phyloP scores from a whole-genome alignment of 2,113 vertebrate species.

The Oreamnos americanus region DNA sequence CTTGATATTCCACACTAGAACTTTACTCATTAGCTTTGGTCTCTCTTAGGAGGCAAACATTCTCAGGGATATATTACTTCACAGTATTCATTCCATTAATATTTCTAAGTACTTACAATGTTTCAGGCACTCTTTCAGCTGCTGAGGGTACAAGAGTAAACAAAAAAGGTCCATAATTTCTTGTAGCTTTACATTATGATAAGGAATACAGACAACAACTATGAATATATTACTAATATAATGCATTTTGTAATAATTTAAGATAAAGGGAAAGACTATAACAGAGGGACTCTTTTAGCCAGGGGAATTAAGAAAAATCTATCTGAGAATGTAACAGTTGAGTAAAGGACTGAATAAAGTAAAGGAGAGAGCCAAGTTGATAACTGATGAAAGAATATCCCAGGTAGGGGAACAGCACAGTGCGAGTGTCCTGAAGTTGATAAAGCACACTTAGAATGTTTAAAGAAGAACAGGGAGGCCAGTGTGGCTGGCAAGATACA shows the following conservation, averaged over 20 bases:
- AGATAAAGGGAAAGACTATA: not conserved
- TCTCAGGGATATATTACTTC: not conserved
- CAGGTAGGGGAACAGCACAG: not conserved
- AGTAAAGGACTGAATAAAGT: not conserved
- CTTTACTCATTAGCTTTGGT: not conserved
- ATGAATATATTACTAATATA: not conserved
- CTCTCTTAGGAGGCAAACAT: conserved; percentile 2
- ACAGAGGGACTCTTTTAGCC: not conserved
- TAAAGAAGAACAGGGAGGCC: not conserved
- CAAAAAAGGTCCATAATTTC: not conserved
- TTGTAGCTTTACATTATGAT: not conserved
- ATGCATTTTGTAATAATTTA: not conserved
- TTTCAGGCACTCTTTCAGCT: conserved; percentile 1
- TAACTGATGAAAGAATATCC: not conserved
- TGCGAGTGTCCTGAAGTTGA: not conserved
- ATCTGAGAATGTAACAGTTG: not conserved
- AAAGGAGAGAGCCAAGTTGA: not conserved
- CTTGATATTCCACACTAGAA: not conserved
- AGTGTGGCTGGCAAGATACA: not conserved
- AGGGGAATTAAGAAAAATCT: not conserved
- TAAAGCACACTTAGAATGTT: not conserved
- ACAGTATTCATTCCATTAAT: conserved; percentile 8
- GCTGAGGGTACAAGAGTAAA: not conserved
- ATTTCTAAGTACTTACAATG: not conserved
- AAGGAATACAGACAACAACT: not conserved